Evolutionary conservation across 2,797 vertebrate genomes (phyloP).

Genomic region (Tragelaphus oryx): DNA sequence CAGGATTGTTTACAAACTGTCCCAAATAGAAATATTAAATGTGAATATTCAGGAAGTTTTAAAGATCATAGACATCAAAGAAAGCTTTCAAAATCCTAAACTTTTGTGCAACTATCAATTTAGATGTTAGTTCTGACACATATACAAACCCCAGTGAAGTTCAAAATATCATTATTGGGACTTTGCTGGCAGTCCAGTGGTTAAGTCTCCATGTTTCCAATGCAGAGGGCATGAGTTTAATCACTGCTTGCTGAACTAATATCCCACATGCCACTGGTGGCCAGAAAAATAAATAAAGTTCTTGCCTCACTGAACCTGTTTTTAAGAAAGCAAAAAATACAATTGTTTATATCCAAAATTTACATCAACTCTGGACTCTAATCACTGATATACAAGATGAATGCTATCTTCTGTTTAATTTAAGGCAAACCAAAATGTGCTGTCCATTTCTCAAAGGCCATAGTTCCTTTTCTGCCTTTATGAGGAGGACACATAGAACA

Average conservation of each 20-base stretch:
- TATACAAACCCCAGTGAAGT: background rate
- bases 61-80: background rate
- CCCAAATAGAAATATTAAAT: background rate
- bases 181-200: background rate
- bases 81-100: background rate
- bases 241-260: background rate
- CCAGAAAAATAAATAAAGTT: background rate
- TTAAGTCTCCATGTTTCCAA: background rate
- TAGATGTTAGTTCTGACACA: background rate
- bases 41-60: background rate
- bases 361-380: background rate
- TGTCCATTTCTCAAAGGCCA: background rate
- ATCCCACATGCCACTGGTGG: background rate
- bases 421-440: background rate
- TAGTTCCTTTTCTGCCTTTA: background rate
- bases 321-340: background rate
- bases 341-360: background rate
- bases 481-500: constrained; percentile 2
- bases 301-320: background rate
- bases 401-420: background rate
- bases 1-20: background rate
- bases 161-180: background rate
- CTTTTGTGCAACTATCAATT: background rate
- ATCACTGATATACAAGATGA: background rate
- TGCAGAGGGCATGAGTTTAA: background rate